Conservation (phyloP, 2,888 invertebrate genomes). For the Lucinisca nassula region DNA sequence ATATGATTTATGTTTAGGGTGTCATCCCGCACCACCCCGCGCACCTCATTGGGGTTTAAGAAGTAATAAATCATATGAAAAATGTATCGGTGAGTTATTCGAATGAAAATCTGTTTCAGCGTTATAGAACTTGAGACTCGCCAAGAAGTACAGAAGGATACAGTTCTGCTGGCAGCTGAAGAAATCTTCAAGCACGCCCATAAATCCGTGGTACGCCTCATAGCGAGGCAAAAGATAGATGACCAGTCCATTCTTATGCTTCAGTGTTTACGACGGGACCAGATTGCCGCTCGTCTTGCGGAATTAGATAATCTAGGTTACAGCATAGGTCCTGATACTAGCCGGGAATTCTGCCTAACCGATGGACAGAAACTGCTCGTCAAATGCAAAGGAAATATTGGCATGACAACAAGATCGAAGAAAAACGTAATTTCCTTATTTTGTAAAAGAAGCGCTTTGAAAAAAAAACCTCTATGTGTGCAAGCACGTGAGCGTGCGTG, state of each 20-base stretch:
- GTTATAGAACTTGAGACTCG: not conserved
- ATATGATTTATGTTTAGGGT: no score
- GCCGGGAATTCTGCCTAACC: not conserved
- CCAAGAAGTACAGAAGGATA: not conserved
- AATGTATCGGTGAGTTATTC: no score
- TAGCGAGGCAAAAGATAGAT: constrained; percentile 8
- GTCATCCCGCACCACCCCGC: no score
- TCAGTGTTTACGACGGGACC: constrained; percentile 1
- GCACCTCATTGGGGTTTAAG: no score
- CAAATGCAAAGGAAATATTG: not conserved
- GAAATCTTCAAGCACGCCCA: not conserved
- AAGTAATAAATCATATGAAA: no score
- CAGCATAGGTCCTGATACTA: constrained; percentile 1
- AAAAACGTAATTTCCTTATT: not conserved
- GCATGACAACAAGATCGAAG: not conserved
- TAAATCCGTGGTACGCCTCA: not conserved
- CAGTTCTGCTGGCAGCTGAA: not conserved
- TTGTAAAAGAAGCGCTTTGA: no score
- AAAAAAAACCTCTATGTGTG: no score
- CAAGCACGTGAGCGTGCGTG: no score
- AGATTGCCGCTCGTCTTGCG: not conserved
- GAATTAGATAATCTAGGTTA: not conserved
- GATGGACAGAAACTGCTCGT: not conserved
- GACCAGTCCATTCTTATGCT: not conserved
- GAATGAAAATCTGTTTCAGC: no score